Percentiles rank a stretch among this genome's conserved stretches.
These are phyloP conservation scores for Alexandromys fortis DNA, from an alignment of 2,113 vertebrate species.

Conservation along the genomic window DNA sequence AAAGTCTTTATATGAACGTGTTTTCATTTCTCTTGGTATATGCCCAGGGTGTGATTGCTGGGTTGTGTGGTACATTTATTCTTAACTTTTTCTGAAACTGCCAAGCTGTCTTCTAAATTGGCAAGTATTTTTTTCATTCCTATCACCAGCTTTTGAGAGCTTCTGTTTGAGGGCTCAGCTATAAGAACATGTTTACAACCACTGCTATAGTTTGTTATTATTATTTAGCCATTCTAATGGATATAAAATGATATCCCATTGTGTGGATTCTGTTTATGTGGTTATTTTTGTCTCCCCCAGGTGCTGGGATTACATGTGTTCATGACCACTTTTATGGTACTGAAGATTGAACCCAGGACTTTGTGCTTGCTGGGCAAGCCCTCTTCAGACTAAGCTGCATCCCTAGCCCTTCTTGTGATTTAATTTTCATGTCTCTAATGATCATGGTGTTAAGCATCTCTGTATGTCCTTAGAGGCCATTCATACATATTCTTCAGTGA, in stretches of 20 bases:
- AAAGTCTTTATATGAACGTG: background rate
- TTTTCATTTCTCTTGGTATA: conserved; percentile 37
- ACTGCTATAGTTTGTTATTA: background rate
- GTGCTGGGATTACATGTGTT: background rate
- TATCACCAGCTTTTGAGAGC: background rate
- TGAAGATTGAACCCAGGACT: background rate
- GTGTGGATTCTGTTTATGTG: background rate
- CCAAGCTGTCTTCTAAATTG: background rate
- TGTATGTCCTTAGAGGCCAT: background rate
- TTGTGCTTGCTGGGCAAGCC: background rate
- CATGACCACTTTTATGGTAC: background rate
- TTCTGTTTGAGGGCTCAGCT: background rate
- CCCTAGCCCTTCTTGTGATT: background rate
- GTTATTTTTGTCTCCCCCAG: background rate
- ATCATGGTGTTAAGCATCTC: background rate
- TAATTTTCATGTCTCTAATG: conserved; percentile 17
- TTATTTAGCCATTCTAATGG: background rate
- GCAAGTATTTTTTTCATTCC: background rate
- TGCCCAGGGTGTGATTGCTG: background rate
- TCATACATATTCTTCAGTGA: background rate
- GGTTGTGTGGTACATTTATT: background rate
- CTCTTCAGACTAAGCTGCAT: background rate
- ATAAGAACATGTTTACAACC: background rate
- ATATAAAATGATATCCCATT: background rate
- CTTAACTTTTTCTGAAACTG: conserved; percentile 13